Base-by-base conservation (phyloP, 2,888 invertebrate species). In the Bruchidius siliquastri region DNA sequence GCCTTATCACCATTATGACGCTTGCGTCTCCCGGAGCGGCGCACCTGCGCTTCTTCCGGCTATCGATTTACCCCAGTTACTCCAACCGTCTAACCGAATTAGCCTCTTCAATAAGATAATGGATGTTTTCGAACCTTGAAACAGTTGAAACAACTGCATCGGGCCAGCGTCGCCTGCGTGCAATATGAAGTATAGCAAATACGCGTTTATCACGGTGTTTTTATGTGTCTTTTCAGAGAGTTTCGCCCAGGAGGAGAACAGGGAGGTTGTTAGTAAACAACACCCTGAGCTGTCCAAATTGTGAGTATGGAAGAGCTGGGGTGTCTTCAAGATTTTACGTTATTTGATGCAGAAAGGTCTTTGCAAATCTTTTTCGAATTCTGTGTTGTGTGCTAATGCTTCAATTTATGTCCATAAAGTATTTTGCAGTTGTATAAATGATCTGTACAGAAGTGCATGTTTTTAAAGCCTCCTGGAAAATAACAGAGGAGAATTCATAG, bases 201-300 rank as follows among this genome's bases (percentile, higher is more conserved):
- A 76, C 74, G 76, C 74, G 0, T 76, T 74, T 32, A 76, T 79
- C 30, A 75, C 76, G 10, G 77, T 80, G 71, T 80, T 81, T 75
- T 72, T 79, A 74, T 80, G 80, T 32, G 76, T 79, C 49, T 77
- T 76, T 67, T 77, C 76, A 1, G 66, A 76, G n/a, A 77, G 77
- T 22, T 71, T 75, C 22, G 78, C 74, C 6, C 81, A 81, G 74
- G 80, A 81, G 21, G 78, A 80, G 20, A 79, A 80, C 68, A 77
- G 80, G 71, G 81, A 82, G 49, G 49, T 49, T 49, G 49, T 49
- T 72, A 78, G 80, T 21, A 83, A 84, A 73, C 83, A 83, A 76
- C 84, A 83, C 76, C 84, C 84, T 0, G 84, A 84, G 75, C 73
- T 84, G 72, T 76, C 81, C 13, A 82, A 82, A 78, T 73, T 84